Evolutionary conservation across 2,797 vertebrate species (phyloP), one percentile per base, ranked within the genome.

Genomic region (Thalassophryne amazonica): DNA sequence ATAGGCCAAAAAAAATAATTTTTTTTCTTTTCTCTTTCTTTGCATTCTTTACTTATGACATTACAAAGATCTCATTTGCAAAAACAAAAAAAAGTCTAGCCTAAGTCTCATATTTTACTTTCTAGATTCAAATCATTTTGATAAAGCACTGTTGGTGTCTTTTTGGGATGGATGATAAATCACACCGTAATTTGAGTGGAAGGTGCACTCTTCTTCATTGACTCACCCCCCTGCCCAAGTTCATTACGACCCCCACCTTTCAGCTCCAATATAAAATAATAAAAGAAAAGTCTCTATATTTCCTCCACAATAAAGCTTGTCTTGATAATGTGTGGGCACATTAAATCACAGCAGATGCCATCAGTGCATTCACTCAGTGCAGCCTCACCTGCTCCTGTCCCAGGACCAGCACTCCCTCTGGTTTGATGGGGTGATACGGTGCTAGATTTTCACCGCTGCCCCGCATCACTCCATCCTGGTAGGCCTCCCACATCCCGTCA

Each of bases 401-500:
- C 76, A 98, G 77, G 11, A 98, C 94, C 63, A 98, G 90, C 12
- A 97, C 94, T 0, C 96, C 96, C 14, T 95, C 92, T 0, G 95
- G 93, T 46, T 98, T 98, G 80, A 98, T 95, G 49, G 96, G 96
- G 68, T 98, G 96, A 40, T 97, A 98, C 0, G 96, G 96, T 0
- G 96, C 95, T 84, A 98, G 81, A 73, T 97, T 98, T 64, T 98
- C 95, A 5, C 96, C 96, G 0, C 35, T 93, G 54, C 94, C 95
- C 0, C 92, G 87, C 86, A 92, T 86, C 4, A 93, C 92, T 12
- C 95, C 96, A 0, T 98, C 95, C 86, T 98, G 95, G 82, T 93
- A 98, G 42, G 96, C 96, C 55, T 98, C 95, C 96, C 96, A 98
- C 71, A 98, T 90, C 0, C 96, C 96, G 0, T 97, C 95, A 2